These are phyloP conservation scores for Mobula hypostoma DNA, from an alignment of 2,113 vertebrate genomes.

Conservation along the genomic window DNA sequence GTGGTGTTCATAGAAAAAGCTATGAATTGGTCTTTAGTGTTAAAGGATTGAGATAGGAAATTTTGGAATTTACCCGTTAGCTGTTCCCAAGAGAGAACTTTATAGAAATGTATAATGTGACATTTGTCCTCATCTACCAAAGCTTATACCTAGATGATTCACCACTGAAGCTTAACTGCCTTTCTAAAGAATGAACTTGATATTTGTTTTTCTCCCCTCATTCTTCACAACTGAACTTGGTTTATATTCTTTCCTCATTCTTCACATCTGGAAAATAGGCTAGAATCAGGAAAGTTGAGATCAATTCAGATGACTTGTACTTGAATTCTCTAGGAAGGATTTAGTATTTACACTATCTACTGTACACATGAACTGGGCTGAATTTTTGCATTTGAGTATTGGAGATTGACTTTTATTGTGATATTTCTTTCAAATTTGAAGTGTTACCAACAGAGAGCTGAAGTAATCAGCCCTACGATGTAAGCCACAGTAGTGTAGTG, in stretches of 20 bases:
- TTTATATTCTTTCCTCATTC: too few species aligned
- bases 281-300: background rate
- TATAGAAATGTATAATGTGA: background rate
- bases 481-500: too few species aligned
- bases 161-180: background rate
- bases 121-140: background rate
- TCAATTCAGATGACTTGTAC: background rate
- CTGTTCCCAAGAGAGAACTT: background rate
- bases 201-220: background rate
- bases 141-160: background rate
- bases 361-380: background rate
- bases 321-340: background rate
- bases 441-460: background rate
- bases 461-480: background rate
- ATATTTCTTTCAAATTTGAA: background rate
- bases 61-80: background rate
- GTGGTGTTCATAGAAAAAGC: too few species aligned
- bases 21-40: background rate
- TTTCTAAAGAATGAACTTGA: background rate
- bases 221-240: too few species aligned
- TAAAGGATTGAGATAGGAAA: background rate
- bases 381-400: background rate
- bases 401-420: background rate
- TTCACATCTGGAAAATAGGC: background rate
- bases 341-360: background rate